Evolutionary conservation across 2,113 vertebrate genomes (phyloP), one percentile per base, ranked within the genome.

Genomic region (Pterocles burchelli): DNA sequence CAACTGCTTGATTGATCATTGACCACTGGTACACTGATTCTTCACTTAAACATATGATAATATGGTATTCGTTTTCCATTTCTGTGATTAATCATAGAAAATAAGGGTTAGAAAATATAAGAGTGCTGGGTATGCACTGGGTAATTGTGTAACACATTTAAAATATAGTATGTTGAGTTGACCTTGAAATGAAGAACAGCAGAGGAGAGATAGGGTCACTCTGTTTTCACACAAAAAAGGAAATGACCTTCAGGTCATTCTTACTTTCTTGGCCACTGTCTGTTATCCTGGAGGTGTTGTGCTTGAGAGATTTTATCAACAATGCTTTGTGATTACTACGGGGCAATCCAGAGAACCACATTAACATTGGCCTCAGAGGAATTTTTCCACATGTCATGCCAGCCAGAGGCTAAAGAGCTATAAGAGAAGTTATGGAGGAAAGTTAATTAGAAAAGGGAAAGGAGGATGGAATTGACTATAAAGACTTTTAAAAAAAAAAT

Each of bases 391-490:
- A 62, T 63, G 63, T 74, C 89, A 76, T 83, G 85, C 17, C 84
- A 89, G 85, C 90, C 92, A 13, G 94, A 16, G 91, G 95, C 92
- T 96, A 93, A 93, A 86, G 54, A 97, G 26, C 57, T 94, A 19
- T 91, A 95, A 92, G 61, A 94, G 55, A 77, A 90, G 68, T 78
- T 95, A 84, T 85, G 54, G 81, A 94, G 34, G 49, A 95, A 76
- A 96, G 70, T 49, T 98, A 98, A 97, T 97, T 97, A 96, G 92
- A 97, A 95, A 96, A 94, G 49, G 90, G 66, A 96, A 95, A 96
- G n/a, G 61, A 94, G 6, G 28, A 63, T 85, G 48, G 61, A 95
- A 91, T 18, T 54, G 17, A 81, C 65, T 63, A 75, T 75, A 92
- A 95, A 93, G 90, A 96, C n/a, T n/a, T 95, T 71, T 87, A 78